phyloP scores from a whole-genome alignment of 2,797 vertebrate genomes.

The Neoniphon sammara region DNA sequence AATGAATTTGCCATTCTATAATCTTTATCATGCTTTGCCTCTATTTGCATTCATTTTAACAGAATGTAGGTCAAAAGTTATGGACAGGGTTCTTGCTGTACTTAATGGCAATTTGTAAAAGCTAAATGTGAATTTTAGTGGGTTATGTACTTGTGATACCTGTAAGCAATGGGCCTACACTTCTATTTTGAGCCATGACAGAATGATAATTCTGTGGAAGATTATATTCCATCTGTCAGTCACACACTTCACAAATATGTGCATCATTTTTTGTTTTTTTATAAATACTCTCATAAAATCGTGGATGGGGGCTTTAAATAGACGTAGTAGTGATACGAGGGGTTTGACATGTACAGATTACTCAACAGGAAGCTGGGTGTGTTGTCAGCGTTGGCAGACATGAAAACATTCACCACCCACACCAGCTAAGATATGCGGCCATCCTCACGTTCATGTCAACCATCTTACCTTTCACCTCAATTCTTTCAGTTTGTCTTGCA shows the following conservation, averaged over 20 bases:
- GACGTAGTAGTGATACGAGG: slow-evolving; percentile 22
- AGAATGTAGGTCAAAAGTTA: not conserved
- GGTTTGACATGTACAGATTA: slow-evolving; percentile 49
- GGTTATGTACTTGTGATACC: not conserved
- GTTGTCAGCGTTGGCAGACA: slow-evolving; percentile 51
- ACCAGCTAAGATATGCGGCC: slow-evolving; percentile 46
- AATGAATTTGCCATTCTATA: too few relatives aligned
- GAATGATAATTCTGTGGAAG: not conserved
- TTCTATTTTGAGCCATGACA: not conserved
- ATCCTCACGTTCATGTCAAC: slow-evolving; percentile 61
- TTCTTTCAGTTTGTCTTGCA: not conserved
- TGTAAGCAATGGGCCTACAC: not conserved
- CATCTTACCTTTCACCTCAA: slow-evolving; percentile 57
- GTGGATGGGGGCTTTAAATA: slow-evolving; percentile 17
- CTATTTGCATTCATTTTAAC: too few relatives aligned
- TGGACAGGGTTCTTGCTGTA: too few relatives aligned
- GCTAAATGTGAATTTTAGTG: not conserved
- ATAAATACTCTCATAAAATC: slow-evolving; percentile 34
- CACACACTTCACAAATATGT: not conserved
- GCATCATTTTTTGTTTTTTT: not conserved
- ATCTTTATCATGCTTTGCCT: too few relatives aligned
- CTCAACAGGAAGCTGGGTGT: slow-evolving; percentile 74
- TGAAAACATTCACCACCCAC: slow-evolving; percentile 61
- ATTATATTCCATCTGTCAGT: not conserved
- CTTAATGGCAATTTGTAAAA: too few relatives aligned